Percentiles rank a stretch among this genome's conserved stretches.
These are phyloP conservation scores for Drosophila sturtevanti DNA, from an alignment of 1,140 invertebrate species.

Conservation along the genomic window DNA sequence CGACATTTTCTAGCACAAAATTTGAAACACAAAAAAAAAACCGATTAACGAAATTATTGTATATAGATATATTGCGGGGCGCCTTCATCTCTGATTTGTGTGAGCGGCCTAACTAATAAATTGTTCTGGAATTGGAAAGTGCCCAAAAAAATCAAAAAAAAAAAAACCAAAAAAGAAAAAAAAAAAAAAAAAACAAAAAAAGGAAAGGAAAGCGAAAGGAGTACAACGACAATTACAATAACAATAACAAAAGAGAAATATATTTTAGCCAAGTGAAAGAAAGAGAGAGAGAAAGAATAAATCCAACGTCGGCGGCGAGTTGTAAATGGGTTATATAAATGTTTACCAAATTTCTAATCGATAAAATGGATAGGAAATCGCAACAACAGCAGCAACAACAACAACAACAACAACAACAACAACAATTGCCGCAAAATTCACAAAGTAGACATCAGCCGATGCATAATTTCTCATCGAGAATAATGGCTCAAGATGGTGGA, in stretches of 20 bases:
- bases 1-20: constrained; percentile 69
- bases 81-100: background rate
- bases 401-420: constrained; percentile 40
- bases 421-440: background rate
- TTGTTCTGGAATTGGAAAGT: background rate
- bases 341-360: constrained; percentile 48
- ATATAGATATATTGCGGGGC: constrained; percentile 39
- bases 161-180: background rate
- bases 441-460: constrained; percentile 8
- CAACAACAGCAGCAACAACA: constrained; percentile 40
- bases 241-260: no score
- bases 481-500: background rate
- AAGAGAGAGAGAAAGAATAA: no score
- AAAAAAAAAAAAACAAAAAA: no score
- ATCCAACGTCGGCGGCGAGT: no score
- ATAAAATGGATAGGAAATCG: constrained; percentile 60
- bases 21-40: constrained; percentile 59
- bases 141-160: background rate
- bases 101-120: constrained; percentile 31
- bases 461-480: background rate
- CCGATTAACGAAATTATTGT: constrained; percentile 66
- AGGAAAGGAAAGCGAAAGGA: no score
- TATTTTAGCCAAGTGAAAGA: no score
- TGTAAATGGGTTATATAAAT: constrained; percentile 55
- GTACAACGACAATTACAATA: no score